These are phyloP conservation scores for Pachypanchax playfairii DNA, from an alignment of 2,113 vertebrate genomes.

Conservation along the genomic window DNA sequence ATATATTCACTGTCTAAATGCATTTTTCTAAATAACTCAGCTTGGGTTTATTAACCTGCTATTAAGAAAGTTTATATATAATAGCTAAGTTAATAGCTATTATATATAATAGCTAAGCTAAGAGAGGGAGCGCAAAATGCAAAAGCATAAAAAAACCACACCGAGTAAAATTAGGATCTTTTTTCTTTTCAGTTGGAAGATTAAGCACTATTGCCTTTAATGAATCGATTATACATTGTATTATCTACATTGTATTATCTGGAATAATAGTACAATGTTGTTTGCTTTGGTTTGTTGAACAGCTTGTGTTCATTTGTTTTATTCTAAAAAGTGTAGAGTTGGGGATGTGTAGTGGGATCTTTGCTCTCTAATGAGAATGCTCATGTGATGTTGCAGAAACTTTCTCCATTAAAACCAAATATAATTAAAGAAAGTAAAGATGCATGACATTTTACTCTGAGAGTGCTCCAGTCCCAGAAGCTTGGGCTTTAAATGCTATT, in stretches of 20 bases:
- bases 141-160: not conserved
- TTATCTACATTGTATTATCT: not conserved
- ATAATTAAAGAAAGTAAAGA: conserved; percentile 43
- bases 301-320: not conserved
- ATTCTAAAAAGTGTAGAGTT: not conserved
- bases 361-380: conserved; percentile 1
- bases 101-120: too few species aligned
- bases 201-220: not conserved
- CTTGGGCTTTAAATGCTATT: conserved; percentile 54
- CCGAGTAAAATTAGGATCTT: too few species aligned
- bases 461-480: conserved; percentile 34
- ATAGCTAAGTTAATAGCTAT: too few species aligned
- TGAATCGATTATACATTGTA: not conserved
- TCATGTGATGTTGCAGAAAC: conserved; percentile 9
- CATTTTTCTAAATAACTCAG: too few species aligned
- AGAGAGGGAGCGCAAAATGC: too few species aligned
- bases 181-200: not conserved
- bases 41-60: too few species aligned
- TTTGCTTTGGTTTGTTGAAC: not conserved
- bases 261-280: not conserved
- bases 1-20: too few species aligned
- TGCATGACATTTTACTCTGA: conserved; percentile 49
- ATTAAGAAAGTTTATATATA: too few species aligned
- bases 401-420: conserved; percentile 25
- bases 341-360: not conserved